Conservation (phyloP, 2,113 vertebrate species). For the Psilopogon haemacephalus region DNA sequence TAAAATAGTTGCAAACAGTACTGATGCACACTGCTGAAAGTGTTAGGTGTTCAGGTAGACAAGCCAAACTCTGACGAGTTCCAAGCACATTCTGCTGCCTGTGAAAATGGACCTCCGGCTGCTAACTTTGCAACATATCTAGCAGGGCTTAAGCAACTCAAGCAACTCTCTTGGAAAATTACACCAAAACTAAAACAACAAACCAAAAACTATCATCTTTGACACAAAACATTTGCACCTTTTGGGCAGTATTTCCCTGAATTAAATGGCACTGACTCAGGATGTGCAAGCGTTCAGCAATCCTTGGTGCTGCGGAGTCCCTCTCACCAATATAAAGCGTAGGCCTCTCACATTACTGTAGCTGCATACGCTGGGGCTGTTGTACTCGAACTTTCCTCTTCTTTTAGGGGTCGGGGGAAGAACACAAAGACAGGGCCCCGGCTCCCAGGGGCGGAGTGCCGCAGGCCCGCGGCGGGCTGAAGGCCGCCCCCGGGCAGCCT, state of each 20-base stretch:
- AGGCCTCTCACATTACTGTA: accelerated
- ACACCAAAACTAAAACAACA: not conserved
- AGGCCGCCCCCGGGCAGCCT: not conserved
- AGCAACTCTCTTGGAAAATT: not conserved
- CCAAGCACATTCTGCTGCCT: accelerated
- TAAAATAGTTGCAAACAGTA: not conserved
- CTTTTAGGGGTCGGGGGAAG: accelerated
- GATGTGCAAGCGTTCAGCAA: not conserved
- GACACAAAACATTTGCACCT: too few relatives aligned
- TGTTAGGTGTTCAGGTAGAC: not conserved
- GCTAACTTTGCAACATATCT: not conserved
- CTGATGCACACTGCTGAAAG: not conserved
- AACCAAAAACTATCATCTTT: accelerated
- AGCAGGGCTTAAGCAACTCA: not conserved
- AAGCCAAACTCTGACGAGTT: not conserved
- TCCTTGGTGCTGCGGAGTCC: accelerated
- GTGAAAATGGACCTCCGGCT: not conserved
- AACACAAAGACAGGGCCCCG: accelerated
- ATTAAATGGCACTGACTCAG: not conserved
- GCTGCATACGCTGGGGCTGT: accelerated
- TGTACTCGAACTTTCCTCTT: accelerated
- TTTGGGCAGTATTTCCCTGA: accelerated
- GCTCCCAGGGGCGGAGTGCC: accelerated
- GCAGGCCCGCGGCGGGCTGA: too few relatives aligned
- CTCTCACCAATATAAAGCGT: accelerated